Evolutionary conservation across 92 coral and sea anemone species (phyloP).

Genomic region (Palythoa caribaeorum): DNA sequence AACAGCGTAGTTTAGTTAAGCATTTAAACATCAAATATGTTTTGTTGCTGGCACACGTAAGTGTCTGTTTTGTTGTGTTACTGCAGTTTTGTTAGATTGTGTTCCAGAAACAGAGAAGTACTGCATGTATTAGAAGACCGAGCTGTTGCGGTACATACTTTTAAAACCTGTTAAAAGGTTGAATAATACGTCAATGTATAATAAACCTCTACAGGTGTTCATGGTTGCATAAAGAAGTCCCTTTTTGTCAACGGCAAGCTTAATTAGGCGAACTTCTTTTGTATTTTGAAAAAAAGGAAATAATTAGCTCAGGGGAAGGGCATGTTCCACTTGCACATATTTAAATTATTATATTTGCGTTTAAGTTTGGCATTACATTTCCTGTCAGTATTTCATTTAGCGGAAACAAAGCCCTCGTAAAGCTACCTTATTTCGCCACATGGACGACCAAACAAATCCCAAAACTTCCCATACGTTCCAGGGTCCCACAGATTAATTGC

Average conservation of each 20-base stretch:
- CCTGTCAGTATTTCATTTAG: neutral
- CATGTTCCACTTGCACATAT: neutral
- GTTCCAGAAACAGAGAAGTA: conserved; percentile 3
- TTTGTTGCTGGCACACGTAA: conserved; percentile 28
- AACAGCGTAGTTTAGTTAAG: conserved; percentile 4
- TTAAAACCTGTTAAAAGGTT: neutral
- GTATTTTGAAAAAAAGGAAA: too few relatives aligned
- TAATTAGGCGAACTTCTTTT: neutral
- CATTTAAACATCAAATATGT: conserved; percentile 2
- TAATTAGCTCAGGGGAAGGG: neutral
- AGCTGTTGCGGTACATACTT: conserved; percentile 3
- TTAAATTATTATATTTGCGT: neutral
- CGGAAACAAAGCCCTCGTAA: neutral
- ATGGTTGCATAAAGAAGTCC: conserved; percentile 9
- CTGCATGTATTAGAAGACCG: neutral
- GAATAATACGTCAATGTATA: neutral
- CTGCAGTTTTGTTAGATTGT: conserved; percentile 24
- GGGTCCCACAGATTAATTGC: neutral
- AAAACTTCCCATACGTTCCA: neutral
- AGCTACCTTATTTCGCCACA: neutral
- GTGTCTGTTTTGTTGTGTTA: conserved; percentile 15
- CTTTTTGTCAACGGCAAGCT: neutral
- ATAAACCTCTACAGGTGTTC: neutral
- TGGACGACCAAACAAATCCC: neutral
- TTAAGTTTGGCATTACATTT: neutral